Percentiles rank a stretch among this genome's conserved stretches.
Evolutionary conservation across 2,113 vertebrate genomes (phyloP).

Genomic region (Eidolon helvum): DNA sequence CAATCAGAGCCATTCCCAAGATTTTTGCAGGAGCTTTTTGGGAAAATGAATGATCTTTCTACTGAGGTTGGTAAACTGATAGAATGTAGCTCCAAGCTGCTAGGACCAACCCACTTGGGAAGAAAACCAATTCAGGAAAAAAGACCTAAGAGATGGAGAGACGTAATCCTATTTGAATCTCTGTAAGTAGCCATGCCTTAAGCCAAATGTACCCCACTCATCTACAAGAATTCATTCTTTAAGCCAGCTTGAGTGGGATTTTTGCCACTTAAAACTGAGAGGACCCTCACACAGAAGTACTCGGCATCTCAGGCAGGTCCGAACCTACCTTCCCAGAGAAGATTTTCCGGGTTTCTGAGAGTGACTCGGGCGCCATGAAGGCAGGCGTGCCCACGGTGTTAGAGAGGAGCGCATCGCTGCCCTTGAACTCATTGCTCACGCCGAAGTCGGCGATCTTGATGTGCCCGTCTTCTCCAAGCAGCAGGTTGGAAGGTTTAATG

Average conservation of each 20-base stretch:
- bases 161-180: not conserved
- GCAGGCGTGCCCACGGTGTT: slow-evolving; percentile 98
- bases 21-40: not conserved
- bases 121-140: not conserved
- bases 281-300: not conserved
- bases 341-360: slow-evolving; percentile 96
- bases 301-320: not conserved
- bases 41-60: not conserved
- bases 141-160: not conserved
- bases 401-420: slow-evolving; percentile 93
- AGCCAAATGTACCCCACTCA: not conserved
- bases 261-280: not conserved
- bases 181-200: not conserved
- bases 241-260: not conserved
- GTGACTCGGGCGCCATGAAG: slow-evolving; percentile 96
- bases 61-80: not conserved
- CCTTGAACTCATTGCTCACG: slow-evolving; percentile 98
- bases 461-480: slow-evolving; percentile 96
- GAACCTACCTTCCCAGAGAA: slow-evolving; percentile 96
- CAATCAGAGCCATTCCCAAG: not conserved
- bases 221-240: not conserved
- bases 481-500: slow-evolving; percentile 96
- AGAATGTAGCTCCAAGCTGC: not conserved
- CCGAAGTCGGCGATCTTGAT: slow-evolving; percentile 98
- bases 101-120: not conserved